These are phyloP conservation scores for Oncorhynchus nerka DNA, from an alignment of 2,113 vertebrate species.

Conservation along the genomic window DNA sequence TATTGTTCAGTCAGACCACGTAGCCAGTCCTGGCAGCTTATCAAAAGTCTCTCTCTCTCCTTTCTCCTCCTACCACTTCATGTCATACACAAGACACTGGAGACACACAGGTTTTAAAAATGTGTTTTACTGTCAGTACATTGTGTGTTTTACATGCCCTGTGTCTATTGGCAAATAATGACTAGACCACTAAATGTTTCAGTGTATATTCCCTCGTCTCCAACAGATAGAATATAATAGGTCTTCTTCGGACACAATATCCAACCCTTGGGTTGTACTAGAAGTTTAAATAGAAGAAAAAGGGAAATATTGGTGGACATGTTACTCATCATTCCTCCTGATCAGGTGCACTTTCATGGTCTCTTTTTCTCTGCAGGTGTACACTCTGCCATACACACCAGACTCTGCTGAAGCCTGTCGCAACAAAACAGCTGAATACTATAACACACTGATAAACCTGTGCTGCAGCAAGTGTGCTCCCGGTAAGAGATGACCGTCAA, in stretches of 20 bases:
- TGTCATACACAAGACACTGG: constrained; percentile 40
- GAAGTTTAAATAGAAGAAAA: too few relatives aligned
- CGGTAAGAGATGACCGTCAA: constrained; percentile 48
- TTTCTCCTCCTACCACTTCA: constrained; percentile 45
- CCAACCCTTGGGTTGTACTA: too few relatives aligned
- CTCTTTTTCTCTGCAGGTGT: constrained; percentile 44
- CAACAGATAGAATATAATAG: too few relatives aligned
- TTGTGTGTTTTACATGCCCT: too few relatives aligned
- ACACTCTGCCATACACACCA: constrained; percentile 39
- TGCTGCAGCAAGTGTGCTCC: constrained; percentile 72
- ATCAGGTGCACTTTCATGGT: constrained; percentile 5
- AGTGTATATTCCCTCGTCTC: too few relatives aligned
- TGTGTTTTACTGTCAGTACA: constrained; percentile 4
- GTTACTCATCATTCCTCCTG: constrained; percentile 20
- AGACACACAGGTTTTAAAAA: background rate
- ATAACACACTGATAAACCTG: rapidly evolving
- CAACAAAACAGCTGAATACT: constrained; percentile 37
- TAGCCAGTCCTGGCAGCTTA: background rate
- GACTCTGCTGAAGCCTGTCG: constrained; percentile 19
- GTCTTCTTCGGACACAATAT: too few relatives aligned
- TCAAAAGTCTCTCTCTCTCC: background rate
- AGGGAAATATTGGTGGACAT: constrained; percentile 1
- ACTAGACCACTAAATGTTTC: too few relatives aligned
- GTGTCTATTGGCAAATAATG: too few relatives aligned
- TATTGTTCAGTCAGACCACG: constrained; percentile 22